Base-by-base conservation (phyloP, 2,888 invertebrate species). In the Dichetophora obliterata region DNA sequence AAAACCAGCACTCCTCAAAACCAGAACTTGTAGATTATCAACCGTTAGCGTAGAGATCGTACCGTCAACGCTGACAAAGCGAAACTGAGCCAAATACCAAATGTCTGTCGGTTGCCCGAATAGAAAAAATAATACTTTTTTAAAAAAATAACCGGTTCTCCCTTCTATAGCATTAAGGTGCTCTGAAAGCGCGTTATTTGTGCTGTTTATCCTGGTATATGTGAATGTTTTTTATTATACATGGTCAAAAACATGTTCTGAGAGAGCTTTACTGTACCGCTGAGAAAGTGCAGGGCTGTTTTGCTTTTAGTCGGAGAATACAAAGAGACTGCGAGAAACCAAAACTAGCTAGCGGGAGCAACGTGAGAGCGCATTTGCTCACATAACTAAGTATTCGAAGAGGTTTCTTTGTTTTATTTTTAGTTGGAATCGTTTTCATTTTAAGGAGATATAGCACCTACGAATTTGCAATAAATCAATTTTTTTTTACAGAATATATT, bases 141-240 rank as follows among this genome's bases (percentile, higher is more conserved):
- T 3, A 34, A 19, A 16, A 24, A 5, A 8, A 43, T 43, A 59
- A 31, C 70, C 70, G 16, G 52, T 61, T 72, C 61, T 72, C 72
- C 63, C 72, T 48, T 43, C 61, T n/a, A 5, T n/a, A 8, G 43
- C 48, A 16, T 22, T 43, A 37, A 22, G 8, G 24, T 48, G 43
- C 72, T 72, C 72, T 50, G 61, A 24, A 72, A 19, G 48, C 72
- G 52, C 72, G 72, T 43, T 72, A 72, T 72, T 72, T 72, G 22
- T 61, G 50, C 37, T 61, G 48, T 27, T 31, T n/a, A 54, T 52
- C 54, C 27, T 69, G 69, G 69, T 50, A 24, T 27, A 24, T 52
- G 52, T 69, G n/a, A 22, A 3, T 50, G 52, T 4, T 27, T 3
- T n/a, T 48, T 9, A 16, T 50, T 5, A 8, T n/a, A 16, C 52